These are phyloP conservation scores for Cercopithecus mona DNA, from an alignment of 2,113 vertebrate species.

Conservation along the genomic window DNA sequence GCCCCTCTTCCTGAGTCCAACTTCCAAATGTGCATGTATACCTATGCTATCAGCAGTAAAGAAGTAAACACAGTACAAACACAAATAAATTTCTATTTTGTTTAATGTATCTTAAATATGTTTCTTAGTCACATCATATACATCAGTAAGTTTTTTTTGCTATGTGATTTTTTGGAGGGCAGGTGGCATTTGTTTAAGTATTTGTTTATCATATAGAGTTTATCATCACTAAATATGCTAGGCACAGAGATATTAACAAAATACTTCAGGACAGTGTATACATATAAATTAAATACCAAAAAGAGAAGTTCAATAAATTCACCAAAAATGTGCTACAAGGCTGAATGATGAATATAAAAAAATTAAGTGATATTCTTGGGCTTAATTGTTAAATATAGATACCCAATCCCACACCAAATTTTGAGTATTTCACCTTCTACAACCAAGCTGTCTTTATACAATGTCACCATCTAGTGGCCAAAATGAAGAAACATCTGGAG, in stretches of 20 bases:
- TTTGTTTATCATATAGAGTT: neutral
- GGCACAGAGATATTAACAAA: constrained; percentile 13
- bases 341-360: neutral
- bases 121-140: neutral
- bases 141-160: constrained; percentile 1
- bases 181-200: neutral
- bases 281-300: constrained; percentile 26
- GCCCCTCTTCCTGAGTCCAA: neutral
- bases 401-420: neutral
- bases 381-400: neutral
- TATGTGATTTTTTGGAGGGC: neutral
- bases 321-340: constrained; percentile 5
- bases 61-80: neutral
- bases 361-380: neutral
- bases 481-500: neutral
- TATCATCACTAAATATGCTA: neutral
- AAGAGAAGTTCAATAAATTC: constrained; percentile 24
- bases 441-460: constrained; percentile 68
- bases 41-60: neutral
- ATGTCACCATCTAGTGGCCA: constrained; percentile 53
- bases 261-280: neutral
- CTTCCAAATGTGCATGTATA: neutral
- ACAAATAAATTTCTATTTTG: neutral
- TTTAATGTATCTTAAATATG: neutral
- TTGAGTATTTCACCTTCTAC: neutral